Conservation (phyloP, 2,888 invertebrate genomes). For the Oscheius sp. region DNA sequence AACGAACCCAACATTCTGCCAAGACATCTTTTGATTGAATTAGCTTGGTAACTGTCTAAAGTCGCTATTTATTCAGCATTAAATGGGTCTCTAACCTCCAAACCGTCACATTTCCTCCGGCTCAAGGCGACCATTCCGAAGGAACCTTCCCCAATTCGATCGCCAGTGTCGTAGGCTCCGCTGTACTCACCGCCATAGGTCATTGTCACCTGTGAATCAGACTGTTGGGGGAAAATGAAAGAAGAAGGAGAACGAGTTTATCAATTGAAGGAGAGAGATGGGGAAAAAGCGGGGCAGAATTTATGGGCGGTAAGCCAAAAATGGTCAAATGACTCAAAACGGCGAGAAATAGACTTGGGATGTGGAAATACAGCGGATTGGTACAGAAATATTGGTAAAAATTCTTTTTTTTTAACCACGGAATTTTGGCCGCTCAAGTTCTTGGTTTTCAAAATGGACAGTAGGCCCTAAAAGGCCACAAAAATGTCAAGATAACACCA, state of each 20-base stretch:
- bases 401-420: no score
- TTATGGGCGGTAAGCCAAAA: neutral
- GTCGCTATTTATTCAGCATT: neutral
- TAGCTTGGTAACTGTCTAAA: conserved; percentile 81
- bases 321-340: neutral
- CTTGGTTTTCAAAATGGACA: no score
- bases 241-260: neutral
- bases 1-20: conserved; percentile 80
- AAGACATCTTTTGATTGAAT: conserved; percentile 81
- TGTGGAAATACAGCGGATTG: no score
- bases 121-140: conserved; percentile 83
- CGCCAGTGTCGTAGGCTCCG: conserved; percentile 78
- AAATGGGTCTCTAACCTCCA: conserved; percentile 74
- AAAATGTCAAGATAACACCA: no score
- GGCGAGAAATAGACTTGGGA: no score
- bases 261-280: neutral
- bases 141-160: conserved; percentile 82
- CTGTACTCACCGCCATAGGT: conserved; percentile 73
- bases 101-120: conserved; percentile 78
- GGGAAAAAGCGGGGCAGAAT: neutral
- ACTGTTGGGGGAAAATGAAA: neutral
- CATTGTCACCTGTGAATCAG: neutral
- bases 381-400: no score
- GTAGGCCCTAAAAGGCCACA: no score
- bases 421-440: no score